Evolutionary conservation across 2,113 vertebrate species (phyloP).

Genomic region (Caracal caracal): DNA sequence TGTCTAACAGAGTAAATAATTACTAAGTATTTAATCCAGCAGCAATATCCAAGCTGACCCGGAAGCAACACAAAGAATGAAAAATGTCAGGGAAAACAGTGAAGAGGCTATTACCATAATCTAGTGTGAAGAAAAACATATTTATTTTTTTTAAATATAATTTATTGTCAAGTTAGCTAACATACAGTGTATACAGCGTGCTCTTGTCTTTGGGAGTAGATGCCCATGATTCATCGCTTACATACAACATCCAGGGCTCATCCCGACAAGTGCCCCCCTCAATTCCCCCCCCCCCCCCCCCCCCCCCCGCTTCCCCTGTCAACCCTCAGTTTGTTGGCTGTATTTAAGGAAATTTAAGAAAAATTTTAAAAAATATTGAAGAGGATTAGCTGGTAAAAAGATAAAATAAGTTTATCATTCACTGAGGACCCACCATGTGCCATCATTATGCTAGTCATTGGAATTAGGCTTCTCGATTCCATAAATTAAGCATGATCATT

Average conservation of each 20-base stretch:
- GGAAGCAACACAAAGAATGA: neutral
- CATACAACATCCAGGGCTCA: too few species aligned
- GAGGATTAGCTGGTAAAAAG: neutral
- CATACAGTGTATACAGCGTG: too few species aligned
- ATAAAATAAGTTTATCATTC: neutral
- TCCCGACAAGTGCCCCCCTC: too few species aligned
- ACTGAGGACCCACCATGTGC: neutral
- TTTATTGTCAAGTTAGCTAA: too few species aligned
- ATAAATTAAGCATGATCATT: neutral
- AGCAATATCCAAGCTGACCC: conserved; percentile 29
- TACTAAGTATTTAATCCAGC: conserved; percentile 49
- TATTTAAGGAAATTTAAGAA: neutral
- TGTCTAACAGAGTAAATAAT: conserved; percentile 5
- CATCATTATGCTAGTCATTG: neutral
- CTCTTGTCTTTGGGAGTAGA: too few species aligned
- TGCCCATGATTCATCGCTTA: too few species aligned
- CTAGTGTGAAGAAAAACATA: neutral
- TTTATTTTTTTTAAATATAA: too few species aligned
- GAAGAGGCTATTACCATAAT: conserved; percentile 1
- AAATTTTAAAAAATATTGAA: neutral
- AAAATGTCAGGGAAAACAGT: conserved; percentile 14
- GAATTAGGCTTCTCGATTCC: conserved; percentile 1
- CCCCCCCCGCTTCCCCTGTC: too few species aligned
- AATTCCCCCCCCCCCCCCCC: too few species aligned
- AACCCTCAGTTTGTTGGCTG: too few species aligned